These are phyloP conservation scores for Microctenopoma steveboyesi DNA, from an alignment of 2,797 vertebrate genomes.

Conservation along the genomic window DNA sequence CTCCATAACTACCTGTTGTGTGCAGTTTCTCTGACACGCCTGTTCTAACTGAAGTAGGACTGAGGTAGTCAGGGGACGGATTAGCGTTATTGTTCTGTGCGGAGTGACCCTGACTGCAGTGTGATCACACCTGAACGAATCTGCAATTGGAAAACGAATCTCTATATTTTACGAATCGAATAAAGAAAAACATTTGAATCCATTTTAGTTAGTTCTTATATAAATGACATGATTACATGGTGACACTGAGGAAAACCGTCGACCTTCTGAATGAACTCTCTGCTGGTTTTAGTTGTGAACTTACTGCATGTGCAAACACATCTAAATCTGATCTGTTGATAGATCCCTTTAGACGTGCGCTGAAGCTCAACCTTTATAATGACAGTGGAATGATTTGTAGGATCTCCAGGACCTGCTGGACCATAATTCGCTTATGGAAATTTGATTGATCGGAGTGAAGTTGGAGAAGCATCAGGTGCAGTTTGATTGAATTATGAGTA, in stretches of 20 bases:
- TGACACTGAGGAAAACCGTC: not conserved
- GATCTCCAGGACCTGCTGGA: conserved; percentile 45
- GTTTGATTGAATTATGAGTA: conserved; percentile 76
- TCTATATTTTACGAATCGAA: not conserved
- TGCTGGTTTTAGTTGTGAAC: not conserved
- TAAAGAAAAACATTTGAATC: not conserved
- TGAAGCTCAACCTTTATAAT: conserved; percentile 21
- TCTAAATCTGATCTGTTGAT: too few species aligned
- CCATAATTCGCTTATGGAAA: conserved; percentile 62
- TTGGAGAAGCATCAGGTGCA: conserved; percentile 63
- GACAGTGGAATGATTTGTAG: conserved; percentile 46
- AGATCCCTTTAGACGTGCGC: too few species aligned
- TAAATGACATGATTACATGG: not conserved
- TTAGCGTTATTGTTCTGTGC: too few species aligned
- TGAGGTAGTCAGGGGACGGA: too few species aligned
- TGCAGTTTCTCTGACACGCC: too few species aligned
- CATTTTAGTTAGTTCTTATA: not conserved
- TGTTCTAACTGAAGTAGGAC: too few species aligned
- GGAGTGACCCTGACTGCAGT: too few species aligned
- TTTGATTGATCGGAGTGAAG: conserved; percentile 70
- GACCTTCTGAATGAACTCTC: not conserved
- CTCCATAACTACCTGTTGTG: too few species aligned
- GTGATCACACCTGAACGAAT: too few species aligned
- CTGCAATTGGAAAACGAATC: too few species aligned
- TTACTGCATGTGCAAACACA: not conserved